phyloP scores from a whole-genome alignment of 2,113 vertebrate species.

The Proteles cristata region DNA sequence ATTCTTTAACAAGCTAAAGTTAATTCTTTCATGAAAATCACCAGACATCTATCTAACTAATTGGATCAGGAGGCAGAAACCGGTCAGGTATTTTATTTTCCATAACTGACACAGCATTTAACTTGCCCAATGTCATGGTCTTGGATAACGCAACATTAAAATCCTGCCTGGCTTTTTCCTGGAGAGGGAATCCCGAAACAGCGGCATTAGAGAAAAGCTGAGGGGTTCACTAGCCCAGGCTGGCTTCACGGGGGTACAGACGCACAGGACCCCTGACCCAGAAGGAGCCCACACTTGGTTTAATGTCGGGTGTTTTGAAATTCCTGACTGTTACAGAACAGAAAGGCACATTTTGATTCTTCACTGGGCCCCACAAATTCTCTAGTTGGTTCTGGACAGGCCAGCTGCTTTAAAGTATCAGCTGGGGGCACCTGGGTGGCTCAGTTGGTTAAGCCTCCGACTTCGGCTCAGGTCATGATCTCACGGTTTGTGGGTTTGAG shows the following conservation, averaged over 20 bases:
- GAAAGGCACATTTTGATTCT: too few relatives aligned
- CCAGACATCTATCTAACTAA: background rate
- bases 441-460: too few relatives aligned
- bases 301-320: background rate
- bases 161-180: background rate
- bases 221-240: too few relatives aligned
- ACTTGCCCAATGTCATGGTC: background rate
- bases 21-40: background rate
- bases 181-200: background rate
- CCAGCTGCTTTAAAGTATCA: background rate
- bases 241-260: fast-evolving
- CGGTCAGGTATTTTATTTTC: background rate
- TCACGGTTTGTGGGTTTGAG: too few relatives aligned
- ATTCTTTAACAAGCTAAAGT: background rate
- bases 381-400: background rate
- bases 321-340: background rate
- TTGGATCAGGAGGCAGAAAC: background rate
- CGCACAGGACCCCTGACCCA: background rate
- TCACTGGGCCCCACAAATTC: background rate
- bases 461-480: too few relatives aligned
- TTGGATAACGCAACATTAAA: background rate
- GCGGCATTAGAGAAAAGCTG: background rate
- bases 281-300: fast-evolving
- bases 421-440: background rate
- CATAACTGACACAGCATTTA: background rate